Base-by-base conservation (phyloP, 2,888 invertebrate genomes). In the Acleris holmiana region DNA sequence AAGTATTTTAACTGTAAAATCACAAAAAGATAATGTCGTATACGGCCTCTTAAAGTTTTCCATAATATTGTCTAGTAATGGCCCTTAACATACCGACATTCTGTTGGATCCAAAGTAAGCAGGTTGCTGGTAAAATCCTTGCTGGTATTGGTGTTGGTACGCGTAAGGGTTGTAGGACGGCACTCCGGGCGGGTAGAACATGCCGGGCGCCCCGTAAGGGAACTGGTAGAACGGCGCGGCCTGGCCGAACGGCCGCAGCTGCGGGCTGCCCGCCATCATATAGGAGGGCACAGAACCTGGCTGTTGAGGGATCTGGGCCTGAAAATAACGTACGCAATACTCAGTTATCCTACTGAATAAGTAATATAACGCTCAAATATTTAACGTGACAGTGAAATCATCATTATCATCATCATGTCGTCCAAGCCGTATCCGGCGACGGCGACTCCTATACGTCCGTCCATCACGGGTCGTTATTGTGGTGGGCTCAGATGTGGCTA, bases 81-180 rank as follows among this genome's bases (percentile, higher is more conserved):
- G 44, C 44, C 7, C 4, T 44, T 17, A 17, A 86, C 94, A 92
- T 77, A 94, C 94, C 78, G 94, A 93, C 84, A 93, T 93, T 72
- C 94, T 86, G 68, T 84, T 93, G 18, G 82, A 84, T 1, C 83
- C 88, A 67, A 86, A 84, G 83, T 75, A 93, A 0, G 65, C 68
- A 69, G 80, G 93, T 70, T 81, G 93, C 61, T 88, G 89, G 69
- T 88, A 93, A 69, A 77, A 82, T 15, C 82, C 82, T 46, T 87
- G 87, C 54, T 81, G 86, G 71, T 79, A 84, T 66, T 82, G 83
- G 56, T 85, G 88, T 40, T 86, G 90, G 50, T 86, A 85, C 56
- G 84, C 83, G 78, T 89, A 92, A 0, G 92, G 92, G 74, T 91
- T 92, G 82, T 88, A 91, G 41, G 79, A 90, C 46, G 79, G 82